phyloP scores from a whole-genome alignment of 2,113 vertebrate species.

The Procavia capensis region DNA sequence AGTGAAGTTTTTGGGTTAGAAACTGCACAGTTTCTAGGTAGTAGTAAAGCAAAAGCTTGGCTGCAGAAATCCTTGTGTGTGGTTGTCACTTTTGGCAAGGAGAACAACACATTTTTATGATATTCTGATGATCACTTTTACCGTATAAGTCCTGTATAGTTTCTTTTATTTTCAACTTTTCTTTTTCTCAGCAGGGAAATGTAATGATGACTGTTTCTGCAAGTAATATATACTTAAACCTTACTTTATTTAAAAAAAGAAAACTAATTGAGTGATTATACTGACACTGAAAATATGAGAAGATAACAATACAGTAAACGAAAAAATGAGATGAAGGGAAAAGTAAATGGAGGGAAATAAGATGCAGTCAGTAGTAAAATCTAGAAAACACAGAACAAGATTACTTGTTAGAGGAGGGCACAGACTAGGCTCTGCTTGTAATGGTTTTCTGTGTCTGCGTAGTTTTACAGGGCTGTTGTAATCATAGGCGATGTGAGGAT shows the following conservation, averaged over 20 bases:
- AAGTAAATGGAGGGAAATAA: neutral
- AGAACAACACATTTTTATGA: neutral
- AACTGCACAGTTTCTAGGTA: neutral
- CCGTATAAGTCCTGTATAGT: neutral
- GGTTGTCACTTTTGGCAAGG: neutral
- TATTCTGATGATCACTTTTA: neutral
- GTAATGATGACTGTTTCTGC: neutral
- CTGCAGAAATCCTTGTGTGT: neutral
- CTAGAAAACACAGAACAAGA: neutral
- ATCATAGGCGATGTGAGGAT: neutral
- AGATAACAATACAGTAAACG: neutral
- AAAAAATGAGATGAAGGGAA: neutral
- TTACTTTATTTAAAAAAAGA: neutral
- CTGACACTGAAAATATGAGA: neutral
- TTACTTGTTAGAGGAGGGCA: neutral
- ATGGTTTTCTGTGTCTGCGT: neutral
- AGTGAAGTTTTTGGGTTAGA: conserved; percentile 32
- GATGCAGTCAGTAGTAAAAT: neutral
- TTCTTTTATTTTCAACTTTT: neutral
- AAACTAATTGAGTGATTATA: neutral
- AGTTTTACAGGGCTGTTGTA: neutral
- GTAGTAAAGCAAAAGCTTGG: neutral
- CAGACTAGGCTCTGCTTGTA: neutral
- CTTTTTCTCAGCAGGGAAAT: conserved; percentile 15
- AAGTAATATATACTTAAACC: neutral